These are phyloP conservation scores for Drosophila oshimai DNA, from an alignment of 1,140 invertebrate genomes.

Conservation along the genomic window DNA sequence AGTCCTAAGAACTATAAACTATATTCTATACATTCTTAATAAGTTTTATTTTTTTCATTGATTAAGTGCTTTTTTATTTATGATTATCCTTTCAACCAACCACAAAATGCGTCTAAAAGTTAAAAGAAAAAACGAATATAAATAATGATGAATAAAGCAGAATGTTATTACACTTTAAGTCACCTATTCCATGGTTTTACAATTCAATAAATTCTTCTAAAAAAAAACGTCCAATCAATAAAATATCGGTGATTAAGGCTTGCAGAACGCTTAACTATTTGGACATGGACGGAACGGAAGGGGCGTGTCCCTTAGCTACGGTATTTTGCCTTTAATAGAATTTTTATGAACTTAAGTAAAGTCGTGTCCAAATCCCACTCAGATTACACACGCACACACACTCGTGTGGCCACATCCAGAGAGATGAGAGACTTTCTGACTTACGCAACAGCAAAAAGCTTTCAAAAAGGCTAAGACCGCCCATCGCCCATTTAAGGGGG, in stretches of 20 bases:
- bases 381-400: constrained; percentile 58
- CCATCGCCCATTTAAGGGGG: constrained; percentile 11
- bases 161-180: no score
- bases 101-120: no score
- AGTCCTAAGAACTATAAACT: no score
- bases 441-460: constrained; percentile 80
- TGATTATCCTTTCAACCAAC: no score
- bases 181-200: no score
- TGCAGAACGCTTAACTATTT: constrained; percentile 26
- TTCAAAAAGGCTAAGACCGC: constrained; percentile 70
- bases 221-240: no score
- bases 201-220: no score
- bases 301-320: constrained; percentile 23
- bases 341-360: constrained; percentile 80
- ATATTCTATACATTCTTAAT: no score
- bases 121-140: no score
- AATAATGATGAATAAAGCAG: no score
- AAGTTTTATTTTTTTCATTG: no score
- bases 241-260: constrained; percentile 26
- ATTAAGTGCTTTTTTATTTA: no score
- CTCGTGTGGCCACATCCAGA: constrained; percentile 1
- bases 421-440: constrained; percentile 61
- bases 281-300: constrained; percentile 11
- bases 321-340: constrained; percentile 70
- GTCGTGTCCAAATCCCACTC: constrained; percentile 76